Evolutionary conservation across 2,797 vertebrate genomes (phyloP), one percentile per base, ranked within the genome.

Genomic region (Sarcoramphus papa): DNA sequence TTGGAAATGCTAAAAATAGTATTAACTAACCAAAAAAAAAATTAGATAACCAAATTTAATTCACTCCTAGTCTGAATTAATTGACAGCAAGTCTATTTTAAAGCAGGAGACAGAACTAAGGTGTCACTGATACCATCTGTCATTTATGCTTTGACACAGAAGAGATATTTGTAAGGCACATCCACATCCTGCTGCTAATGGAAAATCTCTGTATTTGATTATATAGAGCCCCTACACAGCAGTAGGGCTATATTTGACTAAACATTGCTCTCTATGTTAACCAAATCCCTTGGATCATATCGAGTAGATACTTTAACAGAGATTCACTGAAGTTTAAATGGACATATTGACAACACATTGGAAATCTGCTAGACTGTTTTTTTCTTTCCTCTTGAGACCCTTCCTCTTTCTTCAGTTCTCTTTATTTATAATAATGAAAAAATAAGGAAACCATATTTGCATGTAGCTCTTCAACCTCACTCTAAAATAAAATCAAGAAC

Each of bases 21-120:
- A 69, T 72, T 83, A 84, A 76, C 48, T 50, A 81, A 67, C 12
- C 2, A 1, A 28, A 14, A 43, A 43, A 37, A 74, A 77, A 69
- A 78, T 18, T 1, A 51, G 18, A 60, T 31, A 88, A 54, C 20
- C 5, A 82, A 69, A 91, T 94, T 48, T 76, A 89, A 75, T 69
- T 92, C 31, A 33, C 12, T 95, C 14, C 40, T 73, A 77, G 40
- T 40, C 78, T 82, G 81, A 78, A 76, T 51, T 94, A 95, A 79
- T 47, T 94, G 91, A 74, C 84, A 89, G 48, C 12, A 83, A 87
- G 22, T 72, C 75, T 86, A 82, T 92, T 95, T 74, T 90, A 64
- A 95, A 92, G 64, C 22, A 88, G n/a, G 31, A 91, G 78, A 85
- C 75, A 91, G 77, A 92, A 75, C 60, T 75, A 91, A 91, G 64